These are phyloP conservation scores for Hepsetus odoe DNA, from an alignment of 2,113 vertebrate species.

Conservation along the genomic window DNA sequence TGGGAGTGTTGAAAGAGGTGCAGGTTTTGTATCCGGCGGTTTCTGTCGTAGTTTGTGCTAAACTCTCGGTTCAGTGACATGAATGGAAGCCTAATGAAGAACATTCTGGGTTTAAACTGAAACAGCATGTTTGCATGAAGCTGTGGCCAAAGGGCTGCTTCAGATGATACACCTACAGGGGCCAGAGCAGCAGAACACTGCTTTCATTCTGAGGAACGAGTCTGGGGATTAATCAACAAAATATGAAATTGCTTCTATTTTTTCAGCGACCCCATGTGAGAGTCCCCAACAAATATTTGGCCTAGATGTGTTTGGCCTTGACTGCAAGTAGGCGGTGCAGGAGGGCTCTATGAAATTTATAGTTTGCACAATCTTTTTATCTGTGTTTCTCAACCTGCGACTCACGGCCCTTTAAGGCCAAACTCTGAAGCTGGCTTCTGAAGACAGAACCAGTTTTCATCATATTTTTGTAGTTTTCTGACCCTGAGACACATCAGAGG, in stretches of 20 bases:
- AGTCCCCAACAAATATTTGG: background rate
- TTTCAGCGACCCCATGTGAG: background rate
- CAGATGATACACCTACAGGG: slow-evolving; percentile 51
- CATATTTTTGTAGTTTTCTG: too few species aligned
- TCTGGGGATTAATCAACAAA: slow-evolving; percentile 26
- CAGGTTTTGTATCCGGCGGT: slow-evolving; percentile 42
- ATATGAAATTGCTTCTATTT: background rate
- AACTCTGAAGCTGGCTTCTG: too few species aligned
- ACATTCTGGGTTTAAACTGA: slow-evolving; percentile 59
- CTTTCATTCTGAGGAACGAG: slow-evolving; percentile 39
- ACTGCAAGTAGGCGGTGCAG: background rate
- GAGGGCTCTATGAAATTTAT: background rate
- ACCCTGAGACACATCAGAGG: too few species aligned
- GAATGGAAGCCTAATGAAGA: slow-evolving; percentile 65
- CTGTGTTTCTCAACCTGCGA: too few species aligned
- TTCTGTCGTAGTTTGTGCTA: slow-evolving; percentile 36
- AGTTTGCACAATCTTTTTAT: background rate
- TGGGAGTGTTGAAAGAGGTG: background rate
- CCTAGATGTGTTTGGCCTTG: background rate
- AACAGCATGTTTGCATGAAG: slow-evolving; percentile 53
- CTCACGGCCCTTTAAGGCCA: too few species aligned
- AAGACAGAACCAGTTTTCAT: too few species aligned
- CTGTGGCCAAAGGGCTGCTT: slow-evolving; percentile 47
- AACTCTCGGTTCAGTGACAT: slow-evolving; percentile 60
- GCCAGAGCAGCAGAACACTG: slow-evolving; percentile 11